Conservation (phyloP, 2,113 vertebrate species). For the Odontophorus gujanensis region DNA sequence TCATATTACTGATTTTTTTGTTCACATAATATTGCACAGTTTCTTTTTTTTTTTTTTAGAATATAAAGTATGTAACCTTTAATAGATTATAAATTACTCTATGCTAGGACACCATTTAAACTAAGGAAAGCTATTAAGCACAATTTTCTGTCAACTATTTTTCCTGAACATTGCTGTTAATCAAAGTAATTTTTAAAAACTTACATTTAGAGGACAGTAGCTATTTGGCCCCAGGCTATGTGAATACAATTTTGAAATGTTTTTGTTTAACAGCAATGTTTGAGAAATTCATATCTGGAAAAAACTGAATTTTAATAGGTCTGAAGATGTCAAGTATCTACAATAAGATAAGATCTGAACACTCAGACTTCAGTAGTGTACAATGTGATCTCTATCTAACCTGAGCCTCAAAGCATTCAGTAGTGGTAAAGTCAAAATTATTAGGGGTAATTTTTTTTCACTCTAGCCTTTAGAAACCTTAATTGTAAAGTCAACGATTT, state of each 20-base stretch:
- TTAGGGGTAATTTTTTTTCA: neutral
- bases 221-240: constrained; percentile 14
- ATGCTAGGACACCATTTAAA: neutral
- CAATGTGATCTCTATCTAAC: neutral
- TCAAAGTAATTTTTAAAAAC: constrained; percentile 26
- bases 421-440: neutral
- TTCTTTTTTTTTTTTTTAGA: constrained; percentile 12
- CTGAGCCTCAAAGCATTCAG: neutral
- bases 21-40: neutral
- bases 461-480: neutral
- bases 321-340: neutral
- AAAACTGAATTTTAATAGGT: neutral
- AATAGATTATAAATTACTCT: neutral
- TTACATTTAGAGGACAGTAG: neutral
- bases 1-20: neutral
- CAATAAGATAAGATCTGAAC: neutral
- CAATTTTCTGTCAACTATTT: constrained; percentile 2
- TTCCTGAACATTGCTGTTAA: constrained; percentile 22
- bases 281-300: neutral
- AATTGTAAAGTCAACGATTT: neutral
- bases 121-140: constrained; percentile 1
- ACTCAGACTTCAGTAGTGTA: neutral
- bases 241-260: neutral
- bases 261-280: constrained; percentile 13
- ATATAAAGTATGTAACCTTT: neutral